Conservation (phyloP, 2,888 invertebrate species). For the Hymenopus coronatus region DNA sequence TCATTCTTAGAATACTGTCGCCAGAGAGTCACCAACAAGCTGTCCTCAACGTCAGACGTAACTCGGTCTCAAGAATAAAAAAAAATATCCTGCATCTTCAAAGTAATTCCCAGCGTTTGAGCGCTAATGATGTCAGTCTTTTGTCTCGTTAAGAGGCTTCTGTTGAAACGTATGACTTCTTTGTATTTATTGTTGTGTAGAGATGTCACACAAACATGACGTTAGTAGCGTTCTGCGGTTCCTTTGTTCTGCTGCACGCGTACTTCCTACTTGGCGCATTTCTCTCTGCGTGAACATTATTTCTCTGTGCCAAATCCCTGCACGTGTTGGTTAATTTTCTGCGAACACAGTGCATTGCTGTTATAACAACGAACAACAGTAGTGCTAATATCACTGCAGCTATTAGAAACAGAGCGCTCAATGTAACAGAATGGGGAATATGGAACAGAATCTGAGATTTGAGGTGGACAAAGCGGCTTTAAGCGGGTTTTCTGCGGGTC, state of each 20-base stretch:
- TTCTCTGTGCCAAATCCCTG: too few species aligned
- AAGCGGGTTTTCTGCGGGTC: too few species aligned
- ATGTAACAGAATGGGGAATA: too few species aligned
- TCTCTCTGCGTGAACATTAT: too few species aligned
- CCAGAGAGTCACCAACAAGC: not conserved
- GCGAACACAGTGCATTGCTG: too few species aligned
- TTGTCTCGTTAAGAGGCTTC: not conserved
- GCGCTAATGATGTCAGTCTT: not conserved
- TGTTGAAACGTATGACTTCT: not conserved
- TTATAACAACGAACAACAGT: too few species aligned
- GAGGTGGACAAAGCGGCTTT: too few species aligned
- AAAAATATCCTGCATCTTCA: not conserved
- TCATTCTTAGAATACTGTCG: not conserved
- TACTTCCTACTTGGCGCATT: not conserved
- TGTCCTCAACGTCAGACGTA: not conserved
- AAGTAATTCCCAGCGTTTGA: not conserved
- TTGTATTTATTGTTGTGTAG: not conserved
- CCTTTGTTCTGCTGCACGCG: not conserved
- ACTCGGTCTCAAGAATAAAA: not conserved
- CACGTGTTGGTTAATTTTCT: too few species aligned
- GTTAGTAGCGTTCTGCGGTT: not conserved
- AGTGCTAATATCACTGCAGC: too few species aligned
- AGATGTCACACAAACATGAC: not conserved
- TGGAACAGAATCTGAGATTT: too few species aligned
- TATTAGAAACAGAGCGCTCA: too few species aligned